Evolutionary conservation across 2,888 invertebrate species (phyloP), one percentile per base, ranked within the genome.

Genomic region (Cryptocheilus praepositus): DNA sequence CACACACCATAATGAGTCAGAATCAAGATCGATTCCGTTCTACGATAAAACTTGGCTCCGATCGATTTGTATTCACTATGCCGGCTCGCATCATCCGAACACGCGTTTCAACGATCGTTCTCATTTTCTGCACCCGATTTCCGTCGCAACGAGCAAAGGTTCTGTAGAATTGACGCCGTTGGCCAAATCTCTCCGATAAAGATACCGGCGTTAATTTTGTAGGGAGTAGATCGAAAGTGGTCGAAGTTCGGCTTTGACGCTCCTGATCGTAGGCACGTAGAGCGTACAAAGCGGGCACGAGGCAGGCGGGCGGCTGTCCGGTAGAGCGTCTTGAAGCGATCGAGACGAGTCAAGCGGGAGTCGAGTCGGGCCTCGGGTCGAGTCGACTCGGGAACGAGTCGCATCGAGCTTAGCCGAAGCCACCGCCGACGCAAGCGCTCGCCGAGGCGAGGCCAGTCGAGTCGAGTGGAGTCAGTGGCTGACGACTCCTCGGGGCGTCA

Each of bases 401-500:
- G 64, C 49, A 67, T 71, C 79, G 77, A 73, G 66, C 65, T 57
- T 55, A 56, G 66, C 75, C 74, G 76, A 75, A 70, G 65, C 71
- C 66, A 36, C 36, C 67, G 64, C 57, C 55, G 64, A 67, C 69
- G 52, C 66, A 67, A 46, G 63, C 65, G 59, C 61, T 55, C 57
- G 67, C 59, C 66, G 65, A 68, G 66, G 67, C 67, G 67, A 71
- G 66, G 51, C 64, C 91, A 66, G 92, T 92, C 88, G 91, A 91
- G 83, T 91, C 92, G 71, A 90, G 91, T 83, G 73, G 70, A 81
- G 79, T 82, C 86, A 87, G 87, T 87, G 85, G 83, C 86, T 86
- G 86, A 73, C 86, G 86, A 86, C 83, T 86, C 83, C 80, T 83
- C 81, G 87, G 80, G 83, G 79, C 86, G 87, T 86, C 82, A 82